A percentile compares a stretch with the other conserved stretches of the same genome.
Evolutionary conservation across 1,140 invertebrate species (phyloP).

Genomic region (Penaeus indicus): DNA sequence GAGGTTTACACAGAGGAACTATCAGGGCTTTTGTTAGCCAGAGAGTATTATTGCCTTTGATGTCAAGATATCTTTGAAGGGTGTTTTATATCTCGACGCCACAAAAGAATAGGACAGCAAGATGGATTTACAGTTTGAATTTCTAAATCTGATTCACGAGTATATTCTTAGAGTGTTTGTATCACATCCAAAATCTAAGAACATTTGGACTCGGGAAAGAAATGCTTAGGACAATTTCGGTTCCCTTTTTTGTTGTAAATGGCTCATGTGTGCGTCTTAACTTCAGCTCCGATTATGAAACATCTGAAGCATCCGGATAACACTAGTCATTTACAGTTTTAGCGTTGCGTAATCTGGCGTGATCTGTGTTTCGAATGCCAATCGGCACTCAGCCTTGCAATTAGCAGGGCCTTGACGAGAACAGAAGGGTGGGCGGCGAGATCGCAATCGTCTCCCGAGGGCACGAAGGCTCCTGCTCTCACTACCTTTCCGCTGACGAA

Average conservation of each 20-base stretch:
- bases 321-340: no score
- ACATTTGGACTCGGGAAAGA: neutral
- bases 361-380: neutral
- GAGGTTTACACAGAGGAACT: constrained; percentile 33
- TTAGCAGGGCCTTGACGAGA: no score
- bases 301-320: no score
- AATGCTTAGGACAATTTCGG: no score
- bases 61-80: constrained; percentile 31
- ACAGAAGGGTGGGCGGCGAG: neutral
- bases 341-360: neutral
- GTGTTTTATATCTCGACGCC: constrained; percentile 35
- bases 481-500: neutral
- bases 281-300: no score
- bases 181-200: neutral
- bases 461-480: constrained; percentile 5
- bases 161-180: neutral
- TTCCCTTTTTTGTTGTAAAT: no score
- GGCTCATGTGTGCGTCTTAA: no score
- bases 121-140: constrained; percentile 21
- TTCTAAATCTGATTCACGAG: neutral
- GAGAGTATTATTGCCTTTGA: constrained; percentile 47
- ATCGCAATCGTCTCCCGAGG: neutral
- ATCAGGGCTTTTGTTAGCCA: constrained; percentile 31
- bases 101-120: constrained; percentile 1
- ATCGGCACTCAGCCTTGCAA: no score